Evolutionary conservation across 2,113 vertebrate genomes (phyloP), one percentile per base, ranked within the genome.

Genomic region (Caranx melampygus): DNA sequence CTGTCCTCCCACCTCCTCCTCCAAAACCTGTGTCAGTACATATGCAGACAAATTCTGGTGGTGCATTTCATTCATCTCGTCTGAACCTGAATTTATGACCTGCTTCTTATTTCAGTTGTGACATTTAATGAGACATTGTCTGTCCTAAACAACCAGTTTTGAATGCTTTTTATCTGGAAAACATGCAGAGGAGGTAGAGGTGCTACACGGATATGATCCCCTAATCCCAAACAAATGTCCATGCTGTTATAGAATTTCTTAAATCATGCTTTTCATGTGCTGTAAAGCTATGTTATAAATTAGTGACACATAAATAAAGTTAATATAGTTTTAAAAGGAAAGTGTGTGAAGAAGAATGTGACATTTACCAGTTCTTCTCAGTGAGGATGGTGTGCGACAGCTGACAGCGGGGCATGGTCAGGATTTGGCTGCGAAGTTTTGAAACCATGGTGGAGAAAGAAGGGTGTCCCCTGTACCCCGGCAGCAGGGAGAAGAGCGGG

Each of bases 381-480:
- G 97, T 98, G 78, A 98, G 96, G 78, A 97, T 97, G 4, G 96
- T 97, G 88, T 98, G 97, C 0, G 96, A 97, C 55, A 98, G 95
- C 91, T 97, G 97, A 6, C 95, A 96, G 78, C 97, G 95, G 1
- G 96, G 94, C 96, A 97, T 96, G 63, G 96, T 95, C 87, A 97
- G 93, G 64, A 98, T 94, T 75, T 97, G 97, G 87, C 96, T 96
- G 45, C 97, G 94, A 10, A 98, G 94, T 87, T 96, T 97, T 79
- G 93, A 95, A 47, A 96, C 92, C 90, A 97, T 89, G 0, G 95
- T 95, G 83, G 96, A 96, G 91, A 97, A 97, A 63, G 95, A 91
- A 57, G 96, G 96, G 87, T 97, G 96, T 16, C 97, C 97, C 49
- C 94, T 96, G 91, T 97, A 98, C 1, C 94, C 96, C 0, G 97